Evolutionary conservation across 2,888 invertebrate species (phyloP).

Genomic region (Caenorhabditis sp.): DNA sequence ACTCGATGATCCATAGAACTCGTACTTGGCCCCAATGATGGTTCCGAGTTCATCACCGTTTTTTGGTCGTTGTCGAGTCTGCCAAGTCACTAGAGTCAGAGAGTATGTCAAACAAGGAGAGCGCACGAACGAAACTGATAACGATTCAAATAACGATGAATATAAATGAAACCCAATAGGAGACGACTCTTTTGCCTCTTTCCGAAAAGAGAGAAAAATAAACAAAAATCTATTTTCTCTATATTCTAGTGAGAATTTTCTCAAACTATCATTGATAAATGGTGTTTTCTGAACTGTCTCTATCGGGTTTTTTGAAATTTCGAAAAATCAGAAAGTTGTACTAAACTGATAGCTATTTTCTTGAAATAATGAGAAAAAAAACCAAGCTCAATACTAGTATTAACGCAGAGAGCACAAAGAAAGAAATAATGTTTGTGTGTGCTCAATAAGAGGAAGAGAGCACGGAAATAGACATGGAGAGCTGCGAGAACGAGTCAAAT

Average conservation of each 20-base stretch:
- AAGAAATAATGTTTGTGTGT: slow-evolving; percentile 7
- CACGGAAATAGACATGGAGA: slow-evolving; percentile 11
- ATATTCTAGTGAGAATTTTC: not conserved
- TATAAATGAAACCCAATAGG: slow-evolving; percentile 1
- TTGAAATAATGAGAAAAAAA: too few relatives aligned
- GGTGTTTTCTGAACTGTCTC: too few relatives aligned
- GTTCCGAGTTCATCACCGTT: slow-evolving; percentile 18
- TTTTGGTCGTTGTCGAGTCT: not conserved
- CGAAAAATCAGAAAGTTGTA: too few relatives aligned
- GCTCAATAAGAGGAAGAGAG: slow-evolving; percentile 8
- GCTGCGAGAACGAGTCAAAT: slow-evolving; percentile 1
- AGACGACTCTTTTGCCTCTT: too few relatives aligned
- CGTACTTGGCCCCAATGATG: slow-evolving; percentile 29
- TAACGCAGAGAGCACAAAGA: not conserved
- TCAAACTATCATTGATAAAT: not conserved
- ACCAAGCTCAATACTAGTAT: not conserved
- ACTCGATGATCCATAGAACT: slow-evolving; percentile 40
- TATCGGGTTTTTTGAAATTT: too few relatives aligned
- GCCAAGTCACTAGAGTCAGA: not conserved
- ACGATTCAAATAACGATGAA: not conserved
- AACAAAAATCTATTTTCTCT: slow-evolving; percentile 3
- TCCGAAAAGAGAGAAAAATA: not conserved
- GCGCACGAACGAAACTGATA: not conserved
- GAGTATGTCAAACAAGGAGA: slow-evolving; percentile 1
- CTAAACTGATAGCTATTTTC: too few relatives aligned